Conservation (phyloP, 2,797 vertebrate genomes). For the Muscicapa striata region DNA sequence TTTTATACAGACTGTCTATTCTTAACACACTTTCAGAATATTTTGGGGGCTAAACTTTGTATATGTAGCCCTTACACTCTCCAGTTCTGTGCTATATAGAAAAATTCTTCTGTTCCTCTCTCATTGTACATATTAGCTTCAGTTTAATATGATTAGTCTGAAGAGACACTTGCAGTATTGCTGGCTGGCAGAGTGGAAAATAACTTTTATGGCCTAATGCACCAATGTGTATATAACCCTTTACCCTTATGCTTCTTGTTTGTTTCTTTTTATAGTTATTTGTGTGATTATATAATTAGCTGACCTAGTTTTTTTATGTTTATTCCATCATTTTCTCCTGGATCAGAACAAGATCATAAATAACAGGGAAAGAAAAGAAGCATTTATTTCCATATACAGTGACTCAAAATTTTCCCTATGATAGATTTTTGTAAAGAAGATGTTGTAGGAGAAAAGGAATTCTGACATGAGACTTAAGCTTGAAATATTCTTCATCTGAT, state of each 20-base stretch:
- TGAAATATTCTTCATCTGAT: slow-evolving; percentile 16
- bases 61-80: background rate
- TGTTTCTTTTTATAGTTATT: slow-evolving; percentile 55
- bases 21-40: background rate
- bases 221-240: background rate
- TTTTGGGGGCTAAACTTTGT: background rate
- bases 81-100: background rate
- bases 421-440: background rate
- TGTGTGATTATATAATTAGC: slow-evolving; percentile 62
- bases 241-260: slow-evolving; percentile 41
- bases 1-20: background rate
- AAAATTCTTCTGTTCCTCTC: background rate
- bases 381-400: background rate
- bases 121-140: background rate
- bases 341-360: slow-evolving; percentile 25
- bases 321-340: slow-evolving; percentile 41
- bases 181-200: slow-evolving; percentile 31
- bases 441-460: background rate
- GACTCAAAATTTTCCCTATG: background rate
- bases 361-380: background rate
- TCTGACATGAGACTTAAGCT: background rate
- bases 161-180: background rate
- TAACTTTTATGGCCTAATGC: slow-evolving; percentile 36
- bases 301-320: slow-evolving; percentile 38
- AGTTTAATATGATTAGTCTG: background rate